phyloP scores from a whole-genome alignment of 2,888 invertebrate genomes.

The Sarcophaga variegata region DNA sequence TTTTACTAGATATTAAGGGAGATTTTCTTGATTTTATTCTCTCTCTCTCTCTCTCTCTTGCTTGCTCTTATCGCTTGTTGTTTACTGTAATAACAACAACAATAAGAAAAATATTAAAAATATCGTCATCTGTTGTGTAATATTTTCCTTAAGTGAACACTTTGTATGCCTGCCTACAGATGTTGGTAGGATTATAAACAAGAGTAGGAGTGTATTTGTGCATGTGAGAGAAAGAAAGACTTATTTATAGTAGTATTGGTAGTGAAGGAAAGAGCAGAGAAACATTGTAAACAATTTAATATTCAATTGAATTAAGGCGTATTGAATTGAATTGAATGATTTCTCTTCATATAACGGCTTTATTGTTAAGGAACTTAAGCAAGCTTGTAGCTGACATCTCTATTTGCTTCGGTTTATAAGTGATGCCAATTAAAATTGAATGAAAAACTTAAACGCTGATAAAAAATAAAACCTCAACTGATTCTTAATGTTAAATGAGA shows the following conservation, averaged over 20 bases:
- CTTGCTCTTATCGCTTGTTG: neutral
- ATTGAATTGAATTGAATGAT: neutral
- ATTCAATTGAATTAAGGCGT: constrained; percentile 16
- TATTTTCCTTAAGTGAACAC: constrained; percentile 10
- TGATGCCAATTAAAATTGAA: too few species aligned
- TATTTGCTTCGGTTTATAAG: too few species aligned
- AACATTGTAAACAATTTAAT: constrained; percentile 39
- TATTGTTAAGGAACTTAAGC: constrained; percentile 3
- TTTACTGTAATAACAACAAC: constrained; percentile 10
- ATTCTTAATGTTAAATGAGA: too few species aligned
- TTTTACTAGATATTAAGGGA: constrained; percentile 47
- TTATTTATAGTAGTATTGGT: too few species aligned
- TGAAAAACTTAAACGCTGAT: too few species aligned
- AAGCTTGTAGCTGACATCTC: neutral
- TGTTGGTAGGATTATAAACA: neutral
- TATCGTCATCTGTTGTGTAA: constrained; percentile 7
- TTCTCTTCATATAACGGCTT: constrained; percentile 1
- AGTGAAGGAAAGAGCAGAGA: neutral
- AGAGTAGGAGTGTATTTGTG: neutral
- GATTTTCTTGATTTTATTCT: neutral
- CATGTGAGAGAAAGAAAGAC: neutral
- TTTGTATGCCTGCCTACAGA: neutral
- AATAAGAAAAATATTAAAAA: constrained; percentile 1
- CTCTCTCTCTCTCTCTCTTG: too few species aligned
- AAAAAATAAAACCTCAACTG: too few species aligned